Evolutionary conservation across 2,888 invertebrate species (phyloP).

Genomic region (Tinea semifulvella): DNA sequence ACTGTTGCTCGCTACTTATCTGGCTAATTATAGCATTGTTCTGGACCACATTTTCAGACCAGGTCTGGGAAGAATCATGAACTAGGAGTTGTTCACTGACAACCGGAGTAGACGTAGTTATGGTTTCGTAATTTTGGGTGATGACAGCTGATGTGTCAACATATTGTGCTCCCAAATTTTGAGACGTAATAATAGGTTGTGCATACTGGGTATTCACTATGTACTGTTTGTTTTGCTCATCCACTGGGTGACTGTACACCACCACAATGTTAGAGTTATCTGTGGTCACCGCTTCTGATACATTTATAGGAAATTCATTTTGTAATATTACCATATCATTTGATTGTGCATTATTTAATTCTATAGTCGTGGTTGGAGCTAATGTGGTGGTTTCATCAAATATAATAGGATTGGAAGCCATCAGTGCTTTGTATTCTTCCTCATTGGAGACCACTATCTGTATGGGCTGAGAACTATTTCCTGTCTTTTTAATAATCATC

Average conservation of each 20-base stretch:
- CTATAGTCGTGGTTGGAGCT: slow-evolving; percentile 37
- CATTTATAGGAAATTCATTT: slow-evolving; percentile 67
- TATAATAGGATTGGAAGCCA: slow-evolving; percentile 52
- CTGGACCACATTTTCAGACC: slow-evolving; percentile 31
- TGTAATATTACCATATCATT: slow-evolving; percentile 72
- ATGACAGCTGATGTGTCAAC: slow-evolving; percentile 48
- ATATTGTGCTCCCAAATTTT: slow-evolving; percentile 44
- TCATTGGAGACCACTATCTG: slow-evolving; percentile 61
- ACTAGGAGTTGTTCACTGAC: slow-evolving; percentile 47
- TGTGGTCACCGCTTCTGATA: slow-evolving; percentile 44
- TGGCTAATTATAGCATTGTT: neutral
- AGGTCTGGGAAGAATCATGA: slow-evolving; percentile 35
- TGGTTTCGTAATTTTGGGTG: slow-evolving; percentile 50
- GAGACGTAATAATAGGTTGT: slow-evolving; percentile 47
- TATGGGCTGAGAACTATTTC: slow-evolving; percentile 43
- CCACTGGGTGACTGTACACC: slow-evolving; percentile 69
- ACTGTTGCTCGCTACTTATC: neutral
- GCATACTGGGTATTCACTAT: slow-evolving; percentile 29
- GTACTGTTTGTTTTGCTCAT: slow-evolving; percentile 64
- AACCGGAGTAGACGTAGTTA: slow-evolving; percentile 52
- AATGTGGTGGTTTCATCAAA: slow-evolving; percentile 48
- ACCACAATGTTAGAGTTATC: slow-evolving; percentile 72
- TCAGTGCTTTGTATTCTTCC: slow-evolving; percentile 57
- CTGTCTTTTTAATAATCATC: slow-evolving; percentile 38
- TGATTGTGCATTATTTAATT: slow-evolving; percentile 59